Base-by-base conservation (phyloP, 2,888 invertebrate genomes). In the Drosophila picticornis region DNA sequence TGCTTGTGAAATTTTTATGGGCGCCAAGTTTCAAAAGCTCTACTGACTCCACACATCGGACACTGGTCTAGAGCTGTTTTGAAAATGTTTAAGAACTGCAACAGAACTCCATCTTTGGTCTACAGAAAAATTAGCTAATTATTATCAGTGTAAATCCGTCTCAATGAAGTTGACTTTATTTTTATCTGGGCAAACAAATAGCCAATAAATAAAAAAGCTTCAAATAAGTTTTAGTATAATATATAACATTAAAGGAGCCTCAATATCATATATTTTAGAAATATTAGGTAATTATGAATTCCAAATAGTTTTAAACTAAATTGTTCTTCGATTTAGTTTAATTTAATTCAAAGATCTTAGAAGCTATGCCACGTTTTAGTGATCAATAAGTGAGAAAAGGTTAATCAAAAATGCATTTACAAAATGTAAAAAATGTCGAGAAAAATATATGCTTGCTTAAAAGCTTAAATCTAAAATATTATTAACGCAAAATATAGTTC, bases 1-100 rank as follows among this genome's bases (percentile, higher is more conserved):
- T 87, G 89, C 77, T 83, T 87, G 79, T 53, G 81, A 79, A 84
- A 82, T 82, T 87, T 87, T 82, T 83, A 83, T 83, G 79, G 81
- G 79, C 80, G 61, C 62, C 76, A 77, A 82, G 79, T 79, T 75
- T 63, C 67, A 51, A 72, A 73, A 65, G 66, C 67, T 34, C 22
- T 59, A 52, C 22, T 27, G 55, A 69, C 67, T 69, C 46, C 48
- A 34, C 53, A 56, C n/a, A 29, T 52, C 34, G 61, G 58, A 71
- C 65, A 75, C 36, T 81, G 78, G 63, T 59, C 32, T 10, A 2
- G 4, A 63, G 27, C 9, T 29, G 57, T 6, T 31, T 29, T 29
- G 9, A 22, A 70, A 43, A 7, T 7, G 16, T 31, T 4, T n/a
- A 36, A 43, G 13, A 3, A 9, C 4, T 11, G 10, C 27, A 9